These are phyloP conservation scores for Drosophila pseudotakahashii DNA, from an alignment of 2,888 invertebrate genomes.

Conservation along the genomic window DNA sequence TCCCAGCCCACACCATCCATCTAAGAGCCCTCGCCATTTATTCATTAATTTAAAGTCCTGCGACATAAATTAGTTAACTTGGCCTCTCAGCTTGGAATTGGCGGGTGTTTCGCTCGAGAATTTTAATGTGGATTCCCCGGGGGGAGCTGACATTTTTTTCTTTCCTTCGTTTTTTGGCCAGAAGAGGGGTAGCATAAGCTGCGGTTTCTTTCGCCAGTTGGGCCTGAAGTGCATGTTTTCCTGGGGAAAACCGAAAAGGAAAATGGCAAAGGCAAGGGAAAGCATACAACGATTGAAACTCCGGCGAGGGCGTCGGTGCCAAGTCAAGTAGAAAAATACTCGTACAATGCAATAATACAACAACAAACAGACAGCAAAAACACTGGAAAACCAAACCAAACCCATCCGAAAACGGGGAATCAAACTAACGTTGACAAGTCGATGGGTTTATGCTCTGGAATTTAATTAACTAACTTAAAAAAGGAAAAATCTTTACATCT, in stretches of 20 bases:
- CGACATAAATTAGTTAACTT: slow-evolving; percentile 80
- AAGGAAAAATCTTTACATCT: no score
- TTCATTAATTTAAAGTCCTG: slow-evolving; percentile 79
- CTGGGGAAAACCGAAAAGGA: slow-evolving; percentile 37
- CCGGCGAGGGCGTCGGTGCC: slow-evolving; percentile 62
- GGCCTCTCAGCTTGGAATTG: slow-evolving; percentile 56
- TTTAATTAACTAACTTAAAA: no score
- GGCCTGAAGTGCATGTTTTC: slow-evolving; percentile 65
- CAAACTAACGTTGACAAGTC: background rate
- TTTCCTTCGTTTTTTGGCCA: slow-evolving; percentile 1
- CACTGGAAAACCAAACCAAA: slow-evolving; percentile 47
- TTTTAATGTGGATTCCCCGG: slow-evolving; percentile 70
- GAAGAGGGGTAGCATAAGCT: slow-evolving; percentile 59
- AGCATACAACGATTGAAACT: slow-evolving; percentile 51
- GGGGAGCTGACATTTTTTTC: slow-evolving; percentile 36
- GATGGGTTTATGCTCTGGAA: background rate
- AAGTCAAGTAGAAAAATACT: slow-evolving; percentile 80
- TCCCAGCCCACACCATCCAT: slow-evolving; percentile 64
- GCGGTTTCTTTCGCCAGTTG: slow-evolving; percentile 71
- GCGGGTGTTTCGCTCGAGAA: slow-evolving; percentile 63
- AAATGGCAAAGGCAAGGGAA: slow-evolving; percentile 16
- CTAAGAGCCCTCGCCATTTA: slow-evolving; percentile 77
- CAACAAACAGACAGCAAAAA: slow-evolving; percentile 38
- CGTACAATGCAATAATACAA: slow-evolving; percentile 73
- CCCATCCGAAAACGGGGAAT: slow-evolving; percentile 34